These are phyloP conservation scores for Lepidochitona cinerea DNA, from an alignment of 2,888 invertebrate species.

Conservation along the genomic window DNA sequence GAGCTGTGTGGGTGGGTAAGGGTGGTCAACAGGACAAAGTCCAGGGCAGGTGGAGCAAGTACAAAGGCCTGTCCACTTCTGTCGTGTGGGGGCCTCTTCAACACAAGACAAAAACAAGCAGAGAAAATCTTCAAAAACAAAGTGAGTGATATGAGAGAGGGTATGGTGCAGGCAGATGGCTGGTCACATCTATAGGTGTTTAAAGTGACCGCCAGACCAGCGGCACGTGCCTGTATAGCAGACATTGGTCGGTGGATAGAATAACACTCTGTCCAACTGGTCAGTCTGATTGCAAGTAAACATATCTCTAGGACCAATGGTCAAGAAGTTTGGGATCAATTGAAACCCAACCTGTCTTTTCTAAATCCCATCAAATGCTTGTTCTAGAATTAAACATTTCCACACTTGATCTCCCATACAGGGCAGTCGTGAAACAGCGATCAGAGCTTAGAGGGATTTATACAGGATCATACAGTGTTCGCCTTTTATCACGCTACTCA, in stretches of 20 bases:
- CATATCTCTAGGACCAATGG: neutral
- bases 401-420: neutral
- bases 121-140: neutral
- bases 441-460: neutral
- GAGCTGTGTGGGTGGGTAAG: neutral
- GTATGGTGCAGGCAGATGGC: neutral
- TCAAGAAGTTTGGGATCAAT: neutral
- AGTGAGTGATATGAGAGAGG: neutral
- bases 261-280: neutral
- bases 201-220: neutral
- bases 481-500: neutral
- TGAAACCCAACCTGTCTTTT: slow-evolving; percentile 4
- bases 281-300: neutral
- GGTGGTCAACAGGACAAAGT: neutral
- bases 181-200: neutral
- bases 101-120: neutral
- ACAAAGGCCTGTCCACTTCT: neutral
- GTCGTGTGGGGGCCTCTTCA: neutral
- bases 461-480: neutral
- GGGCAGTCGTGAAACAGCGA: neutral
- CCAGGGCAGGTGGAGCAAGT: neutral
- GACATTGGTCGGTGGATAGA: slow-evolving; percentile 3
- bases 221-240: neutral
- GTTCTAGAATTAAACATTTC: neutral
- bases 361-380: neutral